Conservation (phyloP, 2,888 invertebrate species). For the Drosophila mettleri region DNA sequence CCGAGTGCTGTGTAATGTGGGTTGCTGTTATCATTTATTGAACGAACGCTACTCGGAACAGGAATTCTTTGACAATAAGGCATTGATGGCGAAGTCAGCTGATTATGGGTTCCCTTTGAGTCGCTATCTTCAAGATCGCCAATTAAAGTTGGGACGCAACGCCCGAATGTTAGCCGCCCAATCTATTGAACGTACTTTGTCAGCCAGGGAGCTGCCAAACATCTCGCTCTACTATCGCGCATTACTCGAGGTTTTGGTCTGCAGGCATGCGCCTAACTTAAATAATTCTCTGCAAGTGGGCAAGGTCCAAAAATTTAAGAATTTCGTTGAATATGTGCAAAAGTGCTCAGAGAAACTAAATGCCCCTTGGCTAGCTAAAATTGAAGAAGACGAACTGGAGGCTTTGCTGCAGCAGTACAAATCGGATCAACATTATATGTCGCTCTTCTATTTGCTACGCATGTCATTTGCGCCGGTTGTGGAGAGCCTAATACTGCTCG, state of each 20-base stretch:
- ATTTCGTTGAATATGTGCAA: slow-evolving; percentile 89
- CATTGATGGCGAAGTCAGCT: slow-evolving; percentile 69
- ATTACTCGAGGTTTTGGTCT: slow-evolving; percentile 88
- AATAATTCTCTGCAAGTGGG: slow-evolving; percentile 87
- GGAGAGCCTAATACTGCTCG: slow-evolving; percentile 92
- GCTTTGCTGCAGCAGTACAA: slow-evolving; percentile 85
- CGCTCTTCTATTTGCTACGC: slow-evolving; percentile 91
- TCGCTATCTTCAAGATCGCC: slow-evolving; percentile 86
- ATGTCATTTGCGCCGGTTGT: slow-evolving; percentile 91
- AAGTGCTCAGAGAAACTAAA: slow-evolving; percentile 88
- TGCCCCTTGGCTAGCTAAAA: slow-evolving; percentile 47
- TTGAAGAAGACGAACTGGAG: slow-evolving; percentile 86
- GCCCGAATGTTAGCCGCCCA: slow-evolving; percentile 95
- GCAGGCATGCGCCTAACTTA: slow-evolving; percentile 84
- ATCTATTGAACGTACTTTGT: slow-evolving; percentile 89
- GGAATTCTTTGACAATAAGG: slow-evolving; percentile 82
- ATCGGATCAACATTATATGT: slow-evolving; percentile 87
- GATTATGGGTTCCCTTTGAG: slow-evolving; percentile 89
- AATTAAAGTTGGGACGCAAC: slow-evolving; percentile 88
- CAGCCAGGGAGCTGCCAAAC: slow-evolving; percentile 86
- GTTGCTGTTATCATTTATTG: slow-evolving; percentile 95
- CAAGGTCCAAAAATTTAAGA: slow-evolving; percentile 87
- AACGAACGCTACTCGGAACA: slow-evolving; percentile 86
- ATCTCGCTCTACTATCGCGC: slow-evolving; percentile 91
- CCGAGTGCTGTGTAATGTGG: slow-evolving; percentile 90